A percentile compares a stretch with the other conserved stretches of the same genome.
Evolutionary conservation across 2,113 vertebrate genomes (phyloP).

Genomic region (Leucosticte australis): DNA sequence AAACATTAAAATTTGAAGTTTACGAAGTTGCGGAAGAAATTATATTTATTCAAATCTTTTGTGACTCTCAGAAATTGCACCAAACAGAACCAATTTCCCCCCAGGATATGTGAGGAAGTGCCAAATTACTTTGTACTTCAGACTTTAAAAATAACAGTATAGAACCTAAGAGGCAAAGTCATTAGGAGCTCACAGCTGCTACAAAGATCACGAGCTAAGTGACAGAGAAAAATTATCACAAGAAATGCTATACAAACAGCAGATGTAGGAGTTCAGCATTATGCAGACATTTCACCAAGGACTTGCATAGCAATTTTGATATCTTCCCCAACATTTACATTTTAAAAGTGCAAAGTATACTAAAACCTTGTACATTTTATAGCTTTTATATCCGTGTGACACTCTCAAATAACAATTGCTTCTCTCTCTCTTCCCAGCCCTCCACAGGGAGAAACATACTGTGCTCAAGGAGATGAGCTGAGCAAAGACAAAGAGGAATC

Average conservation of each 20-base stretch:
- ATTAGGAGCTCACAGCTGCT: conserved; percentile 72
- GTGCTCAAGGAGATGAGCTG: conserved; percentile 5
- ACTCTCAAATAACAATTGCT: conserved; percentile 17
- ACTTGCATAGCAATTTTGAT: conserved; percentile 30
- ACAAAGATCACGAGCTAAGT: conserved; percentile 61
- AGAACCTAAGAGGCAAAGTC: conserved; percentile 67
- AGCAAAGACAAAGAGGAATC: conserved; percentile 30
- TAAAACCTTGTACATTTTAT: conserved; percentile 31
- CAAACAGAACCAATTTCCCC: background rate
- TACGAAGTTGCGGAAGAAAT: background rate
- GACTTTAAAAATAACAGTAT: conserved; percentile 57
- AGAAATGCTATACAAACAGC: conserved; percentile 68
- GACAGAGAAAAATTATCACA: conserved; percentile 65
- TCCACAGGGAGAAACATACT: background rate
- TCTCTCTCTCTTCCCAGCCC: background rate
- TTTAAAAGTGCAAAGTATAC: conserved; percentile 44
- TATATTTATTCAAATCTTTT: background rate
- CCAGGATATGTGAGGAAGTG: conserved; percentile 39
- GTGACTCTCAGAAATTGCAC: background rate
- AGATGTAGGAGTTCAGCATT: conserved; percentile 65
- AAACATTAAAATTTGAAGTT: background rate
- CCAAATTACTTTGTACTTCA: conserved; percentile 35
- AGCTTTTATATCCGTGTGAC: background rate
- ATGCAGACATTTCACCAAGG: conserved; percentile 51
- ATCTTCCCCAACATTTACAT: conserved; percentile 53